Conservation (phyloP, 2,113 vertebrate species). For the Asarcornis scutulata region DNA sequence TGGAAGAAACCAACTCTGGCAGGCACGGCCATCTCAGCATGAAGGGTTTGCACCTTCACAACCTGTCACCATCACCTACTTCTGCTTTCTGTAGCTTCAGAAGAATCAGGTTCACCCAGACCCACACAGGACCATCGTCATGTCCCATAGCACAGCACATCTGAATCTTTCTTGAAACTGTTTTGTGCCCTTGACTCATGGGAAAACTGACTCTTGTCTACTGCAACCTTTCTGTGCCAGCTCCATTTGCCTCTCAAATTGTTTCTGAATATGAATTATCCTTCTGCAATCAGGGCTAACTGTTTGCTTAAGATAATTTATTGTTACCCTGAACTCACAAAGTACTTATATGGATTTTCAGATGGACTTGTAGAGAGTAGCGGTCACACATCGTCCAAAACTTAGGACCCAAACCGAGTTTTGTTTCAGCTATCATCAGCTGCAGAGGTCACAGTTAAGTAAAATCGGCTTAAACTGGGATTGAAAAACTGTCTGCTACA, state of each 20-base stretch:
- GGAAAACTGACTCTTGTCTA: background rate
- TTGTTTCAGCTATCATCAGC: conserved; percentile 27
- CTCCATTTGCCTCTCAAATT: background rate
- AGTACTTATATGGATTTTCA: background rate
- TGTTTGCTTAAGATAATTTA: background rate
- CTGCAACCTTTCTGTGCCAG: background rate
- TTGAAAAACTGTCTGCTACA: conserved; percentile 58
- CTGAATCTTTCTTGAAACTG: background rate
- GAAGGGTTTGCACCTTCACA: background rate
- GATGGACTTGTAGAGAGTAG: background rate
- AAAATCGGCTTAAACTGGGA: conserved; percentile 40
- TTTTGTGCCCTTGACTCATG: background rate
- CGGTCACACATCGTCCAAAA: background rate
- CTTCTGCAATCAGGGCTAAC: background rate
- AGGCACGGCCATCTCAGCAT: background rate
- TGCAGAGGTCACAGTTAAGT: conserved; percentile 51
- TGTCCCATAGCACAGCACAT: background rate
- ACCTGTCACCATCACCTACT: background rate
- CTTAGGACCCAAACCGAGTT: background rate
- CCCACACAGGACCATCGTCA: background rate
- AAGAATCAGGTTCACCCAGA: background rate
- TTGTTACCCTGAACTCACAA: background rate
- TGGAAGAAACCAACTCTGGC: background rate
- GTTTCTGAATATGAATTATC: background rate
- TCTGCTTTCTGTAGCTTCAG: background rate